Conservation (phyloP, 1,140 invertebrate species). For the Pinna nobilis region DNA sequence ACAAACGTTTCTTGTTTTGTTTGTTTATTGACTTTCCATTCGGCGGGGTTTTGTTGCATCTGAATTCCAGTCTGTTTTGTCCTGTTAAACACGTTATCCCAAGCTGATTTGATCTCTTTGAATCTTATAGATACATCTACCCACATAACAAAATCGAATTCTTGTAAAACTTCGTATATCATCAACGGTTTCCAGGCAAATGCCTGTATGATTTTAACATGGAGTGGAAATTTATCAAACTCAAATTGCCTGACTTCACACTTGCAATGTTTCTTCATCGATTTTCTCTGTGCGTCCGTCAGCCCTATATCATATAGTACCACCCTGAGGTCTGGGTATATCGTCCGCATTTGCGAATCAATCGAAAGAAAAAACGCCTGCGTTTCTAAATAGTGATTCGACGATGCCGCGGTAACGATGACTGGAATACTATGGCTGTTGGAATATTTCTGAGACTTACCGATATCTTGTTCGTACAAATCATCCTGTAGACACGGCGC, state of each 20-base stretch:
- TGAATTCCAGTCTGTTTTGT: slow-evolving; percentile 4
- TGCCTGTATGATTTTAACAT: neutral
- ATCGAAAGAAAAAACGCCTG: too few relatives aligned
- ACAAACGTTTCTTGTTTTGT: slow-evolving; percentile 24
- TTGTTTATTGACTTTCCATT: neutral
- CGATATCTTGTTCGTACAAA: too few relatives aligned
- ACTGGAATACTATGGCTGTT: too few relatives aligned
- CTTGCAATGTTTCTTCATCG: neutral
- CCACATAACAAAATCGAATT: slow-evolving; percentile 35
- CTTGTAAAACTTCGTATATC: slow-evolving; percentile 16
- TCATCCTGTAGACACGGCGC: too few relatives aligned
- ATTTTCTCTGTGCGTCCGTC: neutral
- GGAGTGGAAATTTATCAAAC: neutral
- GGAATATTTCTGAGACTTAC: too few relatives aligned
- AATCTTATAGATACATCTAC: slow-evolving; percentile 21
- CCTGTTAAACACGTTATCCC: neutral
- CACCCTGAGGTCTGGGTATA: slow-evolving; percentile 7
- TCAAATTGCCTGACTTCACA: neutral
- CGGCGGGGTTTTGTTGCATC: neutral
- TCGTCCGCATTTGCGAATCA: too few relatives aligned
- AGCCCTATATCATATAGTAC: slow-evolving; percentile 30
- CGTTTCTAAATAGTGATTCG: too few relatives aligned
- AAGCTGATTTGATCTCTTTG: neutral
- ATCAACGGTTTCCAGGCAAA: slow-evolving; percentile 25
- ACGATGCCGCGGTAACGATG: too few relatives aligned